These are phyloP conservation scores for Dexiosoma caninum DNA, from an alignment of 2,888 invertebrate species.

Conservation along the genomic window DNA sequence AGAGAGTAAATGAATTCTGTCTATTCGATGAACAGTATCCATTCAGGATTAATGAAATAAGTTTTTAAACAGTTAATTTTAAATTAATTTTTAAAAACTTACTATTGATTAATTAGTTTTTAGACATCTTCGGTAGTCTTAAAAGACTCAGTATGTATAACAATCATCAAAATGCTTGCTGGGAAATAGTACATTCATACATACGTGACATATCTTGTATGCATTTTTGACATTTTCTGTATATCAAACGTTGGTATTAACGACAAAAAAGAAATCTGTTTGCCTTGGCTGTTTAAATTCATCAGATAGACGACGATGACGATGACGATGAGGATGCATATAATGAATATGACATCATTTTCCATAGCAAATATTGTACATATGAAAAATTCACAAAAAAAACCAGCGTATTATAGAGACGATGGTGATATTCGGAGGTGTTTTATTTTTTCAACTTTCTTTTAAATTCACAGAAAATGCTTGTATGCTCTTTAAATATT, in stretches of 20 bases:
- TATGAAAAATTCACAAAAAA: neutral
- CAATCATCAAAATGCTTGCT: no score
- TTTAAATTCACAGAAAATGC: constrained; percentile 37
- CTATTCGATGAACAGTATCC: no score
- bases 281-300: constrained; percentile 26
- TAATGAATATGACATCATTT: constrained; percentile 27
- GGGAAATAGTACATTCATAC: neutral
- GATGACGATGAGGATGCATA: neutral
- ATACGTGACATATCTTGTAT: neutral
- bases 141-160: no score
- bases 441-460: neutral
- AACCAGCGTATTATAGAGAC: neutral
- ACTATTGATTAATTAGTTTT: no score
- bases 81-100: no score
- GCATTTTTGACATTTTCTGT: constrained; percentile 4
- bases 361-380: neutral
- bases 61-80: no score
- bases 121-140: no score
- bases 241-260: constrained; percentile 14
- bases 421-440: neutral
- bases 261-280: constrained; percentile 7
- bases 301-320: constrained; percentile 17
- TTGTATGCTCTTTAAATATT: constrained; percentile 31
- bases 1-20: no score
- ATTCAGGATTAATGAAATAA: no score